Base-by-base conservation (phyloP, 2,888 invertebrate genomes). In the Meloe dianella region DNA sequence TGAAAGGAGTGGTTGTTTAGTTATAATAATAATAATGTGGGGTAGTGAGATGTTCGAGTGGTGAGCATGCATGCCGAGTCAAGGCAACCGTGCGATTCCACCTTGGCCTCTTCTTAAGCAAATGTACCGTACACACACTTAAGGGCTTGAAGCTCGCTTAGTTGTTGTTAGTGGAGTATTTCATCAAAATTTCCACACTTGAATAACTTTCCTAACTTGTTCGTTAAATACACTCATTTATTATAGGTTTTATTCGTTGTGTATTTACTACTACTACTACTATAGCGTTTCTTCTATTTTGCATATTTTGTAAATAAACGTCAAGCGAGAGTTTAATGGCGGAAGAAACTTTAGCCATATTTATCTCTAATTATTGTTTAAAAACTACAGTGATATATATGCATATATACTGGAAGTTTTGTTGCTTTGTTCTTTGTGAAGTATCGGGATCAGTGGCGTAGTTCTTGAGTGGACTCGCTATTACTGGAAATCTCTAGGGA, bases 101-200 rank as follows among this genome's bases (percentile, higher is more conserved):
- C 79, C 78, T 79, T 74, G 75, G 75, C 41, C 77, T 77, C 79
- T 78, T 77, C 79, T 78, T 78, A 78, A 72, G 74, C 76, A 80
- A 81, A 81, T 80, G 81, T 81, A 79, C 71, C 81, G 79, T 81
- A n/a, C 41, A 73, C 71, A 75, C 74, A 73, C 77, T 79, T 79
- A 79, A 77, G 79, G 74, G 74, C 75, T 71, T 69, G 68, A 68
- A 71, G 67, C 71, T 73, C 75, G 67, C 72, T 74, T 77, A 71
- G 75, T 69, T 76, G 35, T 35, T 14, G 12, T 35, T 12, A 4
- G 4, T 12, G 47, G 20, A 74, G 74, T 77, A 78, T 78, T 79
- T 75, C 77, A 79, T 78, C 78, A 77, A 77, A 78, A 78, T 76
- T 78, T 77, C 70, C 73, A 76, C 76, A 75, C 76, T 75, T 69